phyloP scores from a whole-genome alignment of 1,140 invertebrate genomes.

The Rhagoletis pomonella region DNA sequence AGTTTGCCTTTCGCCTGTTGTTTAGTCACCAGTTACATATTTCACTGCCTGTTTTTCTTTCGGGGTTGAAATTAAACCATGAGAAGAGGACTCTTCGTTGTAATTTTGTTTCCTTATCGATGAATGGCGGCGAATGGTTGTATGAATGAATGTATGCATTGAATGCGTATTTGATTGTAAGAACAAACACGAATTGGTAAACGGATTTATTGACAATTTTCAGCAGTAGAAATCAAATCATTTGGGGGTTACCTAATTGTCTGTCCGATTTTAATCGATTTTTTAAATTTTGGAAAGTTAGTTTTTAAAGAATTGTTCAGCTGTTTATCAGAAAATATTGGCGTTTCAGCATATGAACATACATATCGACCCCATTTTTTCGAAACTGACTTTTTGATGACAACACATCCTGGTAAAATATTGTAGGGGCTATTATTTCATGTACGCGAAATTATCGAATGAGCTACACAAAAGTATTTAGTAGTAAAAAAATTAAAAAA shows the following conservation, averaged over 20 bases:
- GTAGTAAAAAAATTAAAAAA: no score
- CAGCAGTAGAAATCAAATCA: constrained; percentile 38
- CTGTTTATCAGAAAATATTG: no score
- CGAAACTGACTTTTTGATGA: no score
- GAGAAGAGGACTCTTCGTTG: background rate
- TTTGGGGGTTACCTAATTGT: constrained; percentile 42
- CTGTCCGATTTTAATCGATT: background rate
- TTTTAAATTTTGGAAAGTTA: background rate
- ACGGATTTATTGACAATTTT: constrained; percentile 52
- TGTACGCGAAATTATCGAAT: no score
- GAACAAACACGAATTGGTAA: constrained; percentile 43
- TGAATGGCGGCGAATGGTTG: background rate
- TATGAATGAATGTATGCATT: background rate
- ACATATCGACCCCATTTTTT: no score
- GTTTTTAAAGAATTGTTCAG: no score
- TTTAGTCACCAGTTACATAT: constrained; percentile 9
- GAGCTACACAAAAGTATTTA: no score
- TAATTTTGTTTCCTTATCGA: constrained; percentile 34
- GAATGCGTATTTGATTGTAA: constrained; percentile 51
- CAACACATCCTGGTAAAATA: no score
- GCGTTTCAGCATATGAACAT: no score
- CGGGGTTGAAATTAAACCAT: background rate
- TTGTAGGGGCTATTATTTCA: no score
- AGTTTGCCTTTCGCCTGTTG: background rate
- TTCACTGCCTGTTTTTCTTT: constrained; percentile 17